Evolutionary conservation across 2,797 vertebrate species (phyloP).

Genomic region (Pipistrellus nathusii): DNA sequence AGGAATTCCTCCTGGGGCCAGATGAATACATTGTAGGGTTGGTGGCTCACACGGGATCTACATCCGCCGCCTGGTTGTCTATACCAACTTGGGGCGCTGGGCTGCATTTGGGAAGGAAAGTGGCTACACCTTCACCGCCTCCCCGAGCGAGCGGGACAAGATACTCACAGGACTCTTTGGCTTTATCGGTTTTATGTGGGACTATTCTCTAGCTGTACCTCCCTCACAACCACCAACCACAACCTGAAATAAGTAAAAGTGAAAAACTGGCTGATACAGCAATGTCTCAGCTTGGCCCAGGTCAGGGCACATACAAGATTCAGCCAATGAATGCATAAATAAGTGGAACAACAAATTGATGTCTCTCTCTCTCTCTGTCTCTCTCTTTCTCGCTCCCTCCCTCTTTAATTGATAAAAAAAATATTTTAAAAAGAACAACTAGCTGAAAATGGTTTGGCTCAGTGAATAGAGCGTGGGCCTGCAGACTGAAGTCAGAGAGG

Average conservation of each 20-base stretch:
- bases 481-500: too few species aligned
- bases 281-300: accelerated
- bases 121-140: accelerated
- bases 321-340: not conserved
- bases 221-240: too few species aligned
- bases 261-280: accelerated
- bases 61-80: accelerated
- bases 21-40: accelerated
- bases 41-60: accelerated
- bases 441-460: too few species aligned
- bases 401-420: too few species aligned
- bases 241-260: accelerated
- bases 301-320: not conserved
- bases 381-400: not conserved
- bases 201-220: too few species aligned
- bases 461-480: too few species aligned
- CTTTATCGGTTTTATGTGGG: not conserved
- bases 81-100: accelerated
- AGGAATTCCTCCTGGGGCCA: accelerated
- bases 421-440: too few species aligned
- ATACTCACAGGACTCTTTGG: conserved; percentile 18
- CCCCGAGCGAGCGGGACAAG: accelerated
- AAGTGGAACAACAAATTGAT: not conserved
- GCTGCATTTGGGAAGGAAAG: accelerated
- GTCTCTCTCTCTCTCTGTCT: not conserved